phyloP scores from a whole-genome alignment of 2,888 invertebrate genomes.

The Pterostichus madidus region DNA sequence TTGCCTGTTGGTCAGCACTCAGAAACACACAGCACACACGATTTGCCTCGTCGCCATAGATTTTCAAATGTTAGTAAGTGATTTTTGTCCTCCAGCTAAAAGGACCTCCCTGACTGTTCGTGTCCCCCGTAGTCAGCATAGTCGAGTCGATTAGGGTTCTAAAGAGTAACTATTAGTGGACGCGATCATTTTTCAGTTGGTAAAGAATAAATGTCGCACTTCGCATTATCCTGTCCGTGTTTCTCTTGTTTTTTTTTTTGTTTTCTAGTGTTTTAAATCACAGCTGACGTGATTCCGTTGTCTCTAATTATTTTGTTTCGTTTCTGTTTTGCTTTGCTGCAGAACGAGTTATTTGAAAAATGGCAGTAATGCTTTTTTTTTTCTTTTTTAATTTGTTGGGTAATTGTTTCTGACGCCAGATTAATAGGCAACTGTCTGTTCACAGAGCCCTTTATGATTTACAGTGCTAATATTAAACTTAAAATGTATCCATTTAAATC shows the following conservation, averaged over 20 bases:
- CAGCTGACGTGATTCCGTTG: slow-evolving; percentile 64
- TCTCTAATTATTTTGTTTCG: slow-evolving; percentile 61
- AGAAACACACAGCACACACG: slow-evolving; percentile 55
- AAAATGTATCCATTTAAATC: slow-evolving; percentile 15
- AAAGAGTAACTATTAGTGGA: slow-evolving; percentile 53
- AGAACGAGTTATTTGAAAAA: slow-evolving; percentile 65
- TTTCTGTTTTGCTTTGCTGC: slow-evolving; percentile 64
- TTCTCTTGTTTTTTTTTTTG: slow-evolving; percentile 63
- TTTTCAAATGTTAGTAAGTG: slow-evolving; percentile 15
- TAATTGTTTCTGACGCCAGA: slow-evolving; percentile 65
- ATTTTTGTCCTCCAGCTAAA: slow-evolving; percentile 55
- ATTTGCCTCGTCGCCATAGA: slow-evolving; percentile 1
- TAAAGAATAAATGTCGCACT: slow-evolving; percentile 54
- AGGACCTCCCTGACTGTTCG: slow-evolving; percentile 61
- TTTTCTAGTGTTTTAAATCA: slow-evolving; percentile 61
- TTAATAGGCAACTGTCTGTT: slow-evolving; percentile 64
- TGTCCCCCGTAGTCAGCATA: slow-evolving; percentile 68
- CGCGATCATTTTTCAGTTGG: slow-evolving; percentile 46
- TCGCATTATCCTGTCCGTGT: slow-evolving; percentile 21
- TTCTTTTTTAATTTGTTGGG: slow-evolving; percentile 55
- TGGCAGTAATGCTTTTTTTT: slow-evolving; percentile 46
- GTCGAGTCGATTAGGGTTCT: slow-evolving; percentile 61
- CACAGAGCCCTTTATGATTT: slow-evolving; percentile 55
- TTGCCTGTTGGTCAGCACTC: slow-evolving; percentile 64
- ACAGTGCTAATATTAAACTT: slow-evolving; percentile 39